Conservation (phyloP, 2,888 invertebrate genomes). For the Mythimna lalbum region DNA sequence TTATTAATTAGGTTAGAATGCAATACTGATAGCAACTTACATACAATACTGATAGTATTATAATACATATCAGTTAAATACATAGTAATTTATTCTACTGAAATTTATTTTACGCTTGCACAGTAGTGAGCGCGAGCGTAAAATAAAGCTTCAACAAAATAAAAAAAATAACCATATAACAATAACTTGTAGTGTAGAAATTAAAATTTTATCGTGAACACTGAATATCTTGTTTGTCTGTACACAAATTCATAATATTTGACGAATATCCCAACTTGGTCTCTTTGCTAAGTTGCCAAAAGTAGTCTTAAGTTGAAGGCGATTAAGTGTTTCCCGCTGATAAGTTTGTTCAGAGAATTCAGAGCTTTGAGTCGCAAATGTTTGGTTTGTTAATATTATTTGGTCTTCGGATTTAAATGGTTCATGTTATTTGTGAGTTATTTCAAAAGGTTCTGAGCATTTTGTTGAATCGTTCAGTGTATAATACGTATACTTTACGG, state of each 20-base stretch:
- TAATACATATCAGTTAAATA: not conserved
- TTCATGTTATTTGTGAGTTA: not conserved
- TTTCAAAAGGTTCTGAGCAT: not conserved
- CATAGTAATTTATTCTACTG: too few species aligned
- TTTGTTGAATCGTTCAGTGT: not conserved
- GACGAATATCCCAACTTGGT: conserved; percentile 50
- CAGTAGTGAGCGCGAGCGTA: not conserved
- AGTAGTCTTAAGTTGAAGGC: conserved; percentile 63
- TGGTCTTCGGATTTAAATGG: conserved; percentile 9
- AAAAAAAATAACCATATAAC: too few species aligned
- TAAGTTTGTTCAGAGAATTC: conserved; percentile 56
- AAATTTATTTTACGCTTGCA: too few species aligned
- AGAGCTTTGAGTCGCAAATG: conserved; percentile 31
- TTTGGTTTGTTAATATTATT: conserved; percentile 30
- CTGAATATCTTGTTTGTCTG: not conserved
- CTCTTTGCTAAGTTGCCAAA: conserved; percentile 46
- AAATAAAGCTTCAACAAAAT: not conserved
- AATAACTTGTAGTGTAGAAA: not conserved
- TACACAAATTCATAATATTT: conserved; percentile 52
- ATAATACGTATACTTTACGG: not conserved
- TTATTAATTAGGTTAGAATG: not conserved
- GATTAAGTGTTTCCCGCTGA: conserved; percentile 59
- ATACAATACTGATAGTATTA: not conserved
- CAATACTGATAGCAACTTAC: not conserved
- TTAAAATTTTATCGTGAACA: not conserved